These are phyloP conservation scores for Eulimnadia texana DNA, from an alignment of 1,140 invertebrate species.

Conservation along the genomic window DNA sequence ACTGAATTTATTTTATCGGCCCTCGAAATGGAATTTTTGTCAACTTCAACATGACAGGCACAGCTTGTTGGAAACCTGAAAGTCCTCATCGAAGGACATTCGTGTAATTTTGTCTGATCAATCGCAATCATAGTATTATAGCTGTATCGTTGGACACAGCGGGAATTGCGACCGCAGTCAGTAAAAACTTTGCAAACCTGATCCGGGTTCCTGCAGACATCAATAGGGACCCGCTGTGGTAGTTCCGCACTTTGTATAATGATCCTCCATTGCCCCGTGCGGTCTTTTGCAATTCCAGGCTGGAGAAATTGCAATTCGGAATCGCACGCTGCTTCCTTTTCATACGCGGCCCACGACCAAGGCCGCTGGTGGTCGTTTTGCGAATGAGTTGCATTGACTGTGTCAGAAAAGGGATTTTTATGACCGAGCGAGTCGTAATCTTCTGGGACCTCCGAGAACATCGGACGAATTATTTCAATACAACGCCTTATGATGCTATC, in stretches of 20 bases:
- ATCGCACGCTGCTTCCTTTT: slow-evolving; percentile 21
- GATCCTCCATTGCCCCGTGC: slow-evolving; percentile 20
- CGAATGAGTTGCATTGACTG: not conserved
- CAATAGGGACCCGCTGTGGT: slow-evolving; percentile 22
- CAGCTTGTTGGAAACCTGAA: slow-evolving; percentile 24
- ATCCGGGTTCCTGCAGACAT: slow-evolving; percentile 23
- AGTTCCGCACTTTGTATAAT: slow-evolving; percentile 20
- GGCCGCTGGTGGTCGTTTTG: not conserved
- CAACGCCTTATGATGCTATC: slow-evolving; percentile 19
- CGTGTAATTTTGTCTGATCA: slow-evolving; percentile 18
- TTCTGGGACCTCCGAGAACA: slow-evolving; percentile 24
- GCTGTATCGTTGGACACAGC: slow-evolving; percentile 23
- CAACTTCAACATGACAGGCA: slow-evolving; percentile 21
- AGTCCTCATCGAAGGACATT: slow-evolving; percentile 22
- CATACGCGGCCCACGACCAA: slow-evolving; percentile 20
- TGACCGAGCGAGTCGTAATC: slow-evolving; percentile 21
- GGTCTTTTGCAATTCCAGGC: slow-evolving; percentile 21
- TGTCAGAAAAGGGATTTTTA: not conserved
- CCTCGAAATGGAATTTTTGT: slow-evolving; percentile 1
- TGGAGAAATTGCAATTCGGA: slow-evolving; percentile 20
- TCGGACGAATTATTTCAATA: slow-evolving; percentile 16
- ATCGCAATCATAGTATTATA: slow-evolving; percentile 23
- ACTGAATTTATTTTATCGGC: not conserved
- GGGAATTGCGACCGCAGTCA: slow-evolving; percentile 20
- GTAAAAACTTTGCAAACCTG: slow-evolving; percentile 19